Evolutionary conservation across 2,113 vertebrate genomes (phyloP).

Genomic region (Muscicapa adusta): DNA sequence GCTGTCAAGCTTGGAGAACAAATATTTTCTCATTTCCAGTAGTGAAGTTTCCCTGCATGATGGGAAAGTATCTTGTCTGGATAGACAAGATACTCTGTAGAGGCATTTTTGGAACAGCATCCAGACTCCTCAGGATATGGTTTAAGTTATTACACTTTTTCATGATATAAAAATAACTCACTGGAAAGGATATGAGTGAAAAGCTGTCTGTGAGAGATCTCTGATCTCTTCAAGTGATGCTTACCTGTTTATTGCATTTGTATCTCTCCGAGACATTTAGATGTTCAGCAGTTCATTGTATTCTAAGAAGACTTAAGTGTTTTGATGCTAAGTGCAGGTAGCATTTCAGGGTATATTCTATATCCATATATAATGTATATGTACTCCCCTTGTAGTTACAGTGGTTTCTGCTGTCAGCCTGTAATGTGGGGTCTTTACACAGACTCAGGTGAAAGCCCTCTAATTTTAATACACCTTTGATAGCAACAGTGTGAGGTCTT

Average conservation of each 20-base stretch:
- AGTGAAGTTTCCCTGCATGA: not conserved
- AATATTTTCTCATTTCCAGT: not conserved
- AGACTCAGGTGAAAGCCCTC: not conserved
- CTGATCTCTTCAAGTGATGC: not conserved
- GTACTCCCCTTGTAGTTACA: not conserved
- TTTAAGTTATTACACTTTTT: not conserved
- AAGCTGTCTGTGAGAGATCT: not conserved
- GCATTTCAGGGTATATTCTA: not conserved
- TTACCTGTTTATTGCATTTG: not conserved
- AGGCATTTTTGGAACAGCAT: not conserved
- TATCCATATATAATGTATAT: not conserved
- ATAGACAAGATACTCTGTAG: not conserved
- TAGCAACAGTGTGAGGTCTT: not conserved
- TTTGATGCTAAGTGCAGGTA: not conserved
- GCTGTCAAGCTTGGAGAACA: not conserved
- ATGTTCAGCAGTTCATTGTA: not conserved
- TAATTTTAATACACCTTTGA: not conserved
- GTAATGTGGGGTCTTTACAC: not conserved
- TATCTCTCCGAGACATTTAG: not conserved
- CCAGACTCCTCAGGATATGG: not conserved
- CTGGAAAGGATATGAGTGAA: not conserved
- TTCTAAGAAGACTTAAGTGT: not conserved
- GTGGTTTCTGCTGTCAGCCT: not conserved
- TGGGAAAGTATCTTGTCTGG: not conserved
- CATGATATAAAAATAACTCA: not conserved